Base-by-base conservation (phyloP, 2,113 vertebrate species). In the Oryzias melastigma region DNA sequence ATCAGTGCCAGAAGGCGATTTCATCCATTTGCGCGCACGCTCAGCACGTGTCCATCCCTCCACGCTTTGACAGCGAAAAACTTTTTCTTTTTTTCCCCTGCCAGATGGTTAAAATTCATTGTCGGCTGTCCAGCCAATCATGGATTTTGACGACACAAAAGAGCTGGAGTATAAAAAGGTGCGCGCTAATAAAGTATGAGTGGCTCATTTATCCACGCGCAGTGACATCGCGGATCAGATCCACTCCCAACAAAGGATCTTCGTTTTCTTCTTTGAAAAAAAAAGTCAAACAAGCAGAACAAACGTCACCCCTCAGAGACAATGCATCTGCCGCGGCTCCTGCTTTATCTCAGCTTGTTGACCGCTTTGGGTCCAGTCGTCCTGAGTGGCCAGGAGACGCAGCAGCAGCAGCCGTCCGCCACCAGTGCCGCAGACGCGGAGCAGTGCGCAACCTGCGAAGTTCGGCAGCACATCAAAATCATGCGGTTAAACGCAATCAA, bases 401-500 rank as follows among this genome's bases (percentile, higher is more conserved):
- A 87, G 24, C 93, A 87, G 69, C 93, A 87, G 69, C 83, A 95
- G 83, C 88, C 91, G 59, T 69, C 92, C 45, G 91, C 91, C 83
- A 84, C 88, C 63, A 72, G 51, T 41, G 87, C 90, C 4, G 94
- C 91, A 24, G 94, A 94, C 79, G 87, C 94, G 52, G 94, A 93
- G 83, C 91, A 91, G 80, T 99, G 97, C 84, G 91, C 95, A 20
- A 93, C 93, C 76, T 99, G 97, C 87, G 93, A 91, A 15, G 94
- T 95, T 92, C 95, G 97, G 73, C 94, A 98, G 90, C 96, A 96
- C 70, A 97, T 94, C 59, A 97, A 95, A 85, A 93, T 91, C 83
- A 95, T 96, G 90, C 91, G 97, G 61, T 84, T 99, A 82, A 95
- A 98, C 92, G 94, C 95, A 45, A 99, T 99, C 81, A 98, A 98